A percentile compares a stretch with the other conserved stretches of the same genome.
Evolutionary conservation across 2,888 invertebrate species (phyloP).

Genomic region (Drosophila testacea): DNA sequence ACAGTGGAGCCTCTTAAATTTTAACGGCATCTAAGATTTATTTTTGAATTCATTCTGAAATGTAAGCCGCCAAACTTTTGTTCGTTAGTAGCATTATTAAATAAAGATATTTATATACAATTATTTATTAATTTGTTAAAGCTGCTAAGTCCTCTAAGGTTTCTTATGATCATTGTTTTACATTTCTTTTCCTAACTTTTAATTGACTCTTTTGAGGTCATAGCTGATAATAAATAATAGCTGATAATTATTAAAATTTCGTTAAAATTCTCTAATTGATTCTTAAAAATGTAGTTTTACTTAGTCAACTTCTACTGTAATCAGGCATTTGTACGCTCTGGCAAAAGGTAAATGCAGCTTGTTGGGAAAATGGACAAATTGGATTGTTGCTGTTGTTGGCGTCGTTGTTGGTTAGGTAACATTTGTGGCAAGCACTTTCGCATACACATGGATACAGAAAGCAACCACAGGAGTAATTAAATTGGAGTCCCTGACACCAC

Average conservation of each 20-base stretch:
- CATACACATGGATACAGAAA: conserved; percentile 10
- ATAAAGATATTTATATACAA: neutral
- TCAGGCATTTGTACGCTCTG: conserved; percentile 9
- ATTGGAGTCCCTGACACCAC: conserved; percentile 57
- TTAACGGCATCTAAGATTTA: no score
- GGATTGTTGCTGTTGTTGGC: conserved; percentile 21
- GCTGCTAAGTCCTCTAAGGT: no score
- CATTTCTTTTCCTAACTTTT: no score
- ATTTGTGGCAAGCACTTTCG: conserved; percentile 33
- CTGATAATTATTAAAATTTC: neutral
- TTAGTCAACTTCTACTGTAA: conserved; percentile 35
- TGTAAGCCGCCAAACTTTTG: neutral
- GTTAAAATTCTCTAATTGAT: no score
- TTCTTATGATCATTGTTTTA: no score
- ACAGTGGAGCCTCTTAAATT: conserved; percentile 5
- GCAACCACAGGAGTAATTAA: conserved; percentile 74
- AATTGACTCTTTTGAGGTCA: no score
- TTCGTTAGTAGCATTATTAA: neutral
- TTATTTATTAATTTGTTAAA: no score
- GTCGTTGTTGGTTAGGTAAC: conserved; percentile 17
- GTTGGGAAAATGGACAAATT: conserved; percentile 42
- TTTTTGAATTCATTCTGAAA: neutral
- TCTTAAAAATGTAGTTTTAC: conserved; percentile 3
- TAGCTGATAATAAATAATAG: no score
- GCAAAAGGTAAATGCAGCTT: conserved; percentile 35